These are phyloP conservation scores for Saccostrea glomerata DNA, from an alignment of 1,140 invertebrate genomes.

Conservation along the genomic window DNA sequence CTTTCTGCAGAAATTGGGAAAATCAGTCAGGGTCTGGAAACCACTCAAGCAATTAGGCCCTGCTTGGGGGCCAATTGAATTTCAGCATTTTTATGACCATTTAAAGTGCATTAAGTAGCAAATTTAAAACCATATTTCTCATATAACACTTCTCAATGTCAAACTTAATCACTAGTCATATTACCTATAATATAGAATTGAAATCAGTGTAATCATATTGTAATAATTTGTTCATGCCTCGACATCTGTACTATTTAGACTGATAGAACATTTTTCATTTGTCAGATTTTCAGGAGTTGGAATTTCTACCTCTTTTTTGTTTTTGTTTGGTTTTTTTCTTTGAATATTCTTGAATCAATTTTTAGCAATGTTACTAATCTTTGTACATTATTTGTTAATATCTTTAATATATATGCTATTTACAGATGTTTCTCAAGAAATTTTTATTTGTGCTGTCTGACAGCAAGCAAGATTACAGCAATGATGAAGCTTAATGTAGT, in stretches of 20 bases:
- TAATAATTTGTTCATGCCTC: too few relatives aligned
- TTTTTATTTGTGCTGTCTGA: slow-evolving; percentile 27
- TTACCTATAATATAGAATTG: too few relatives aligned
- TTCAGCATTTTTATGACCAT: too few relatives aligned
- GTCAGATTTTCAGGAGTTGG: neutral
- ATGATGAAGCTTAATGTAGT: neutral
- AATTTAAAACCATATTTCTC: too few relatives aligned
- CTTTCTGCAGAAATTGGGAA: too few relatives aligned
- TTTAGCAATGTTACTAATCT: slow-evolving; percentile 26
- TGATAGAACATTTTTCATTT: neutral
- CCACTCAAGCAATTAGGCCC: too few relatives aligned
- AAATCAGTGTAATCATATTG: too few relatives aligned
- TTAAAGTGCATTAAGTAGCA: too few relatives aligned
- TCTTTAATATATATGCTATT: neutral
- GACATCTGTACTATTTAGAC: neutral
- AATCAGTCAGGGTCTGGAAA: too few relatives aligned
- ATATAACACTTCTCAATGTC: too few relatives aligned
- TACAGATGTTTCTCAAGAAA: neutral
- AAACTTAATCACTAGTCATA: too few relatives aligned
- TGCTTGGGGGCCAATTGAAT: too few relatives aligned
- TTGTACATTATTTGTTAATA: neutral
- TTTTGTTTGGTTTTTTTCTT: slow-evolving; percentile 1
- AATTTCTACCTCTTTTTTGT: slow-evolving; percentile 13
- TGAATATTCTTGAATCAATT: slow-evolving; percentile 29
- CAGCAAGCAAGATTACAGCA: neutral